Base-by-base conservation (phyloP, 1,140 invertebrate species). In the Sweltsa coloradensis region DNA sequence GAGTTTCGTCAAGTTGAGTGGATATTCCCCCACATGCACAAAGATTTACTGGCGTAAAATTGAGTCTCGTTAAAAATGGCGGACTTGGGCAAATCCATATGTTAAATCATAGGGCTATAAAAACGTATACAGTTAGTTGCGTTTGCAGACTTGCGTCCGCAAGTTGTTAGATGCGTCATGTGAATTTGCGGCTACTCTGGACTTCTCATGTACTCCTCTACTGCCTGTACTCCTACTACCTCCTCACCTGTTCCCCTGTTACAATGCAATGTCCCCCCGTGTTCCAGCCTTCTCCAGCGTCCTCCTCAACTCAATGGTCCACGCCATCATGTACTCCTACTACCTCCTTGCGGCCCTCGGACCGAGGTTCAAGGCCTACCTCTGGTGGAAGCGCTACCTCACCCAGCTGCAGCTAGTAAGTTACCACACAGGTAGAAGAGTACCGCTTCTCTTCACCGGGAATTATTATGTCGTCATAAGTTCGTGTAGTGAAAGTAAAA, bases 361-460 rank as follows among this genome's bases (percentile, higher is more conserved):
- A 43, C 88, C 88, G 1, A 72, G 73, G 25, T 72, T 86, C 57
- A 83, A 87, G 64, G 83, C 78, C 51, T 91, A 81, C 60, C 70
- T 93, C 16, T 92, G 89, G 88, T 94, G 89, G 88, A 93, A 93
- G 68, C 89, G 83, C 62, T 90, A 93, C 63, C 72, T 93, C 45
- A 93, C 89, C 9, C 75, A 75, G 21, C 70, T 91, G 37, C 89
- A 93, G 71, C 83, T 92, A 81, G 75, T 89, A 60, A 51, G 49
- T 11, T 9, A 37, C 44, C 16, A 23, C 5, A 4, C 1, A n/a
- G 16, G 18, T 45, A 3, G 5, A 41, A 24, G 47, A 37, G 41
- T 40, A 29, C 14, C 3, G 27, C 21, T 14, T 21, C 34, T 52
- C 51, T 53, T 47, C 45, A 34, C 36, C 47, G 25, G 29, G 13